Conservation (phyloP, 2,113 vertebrate species). For the Ceratotherium simum region DNA sequence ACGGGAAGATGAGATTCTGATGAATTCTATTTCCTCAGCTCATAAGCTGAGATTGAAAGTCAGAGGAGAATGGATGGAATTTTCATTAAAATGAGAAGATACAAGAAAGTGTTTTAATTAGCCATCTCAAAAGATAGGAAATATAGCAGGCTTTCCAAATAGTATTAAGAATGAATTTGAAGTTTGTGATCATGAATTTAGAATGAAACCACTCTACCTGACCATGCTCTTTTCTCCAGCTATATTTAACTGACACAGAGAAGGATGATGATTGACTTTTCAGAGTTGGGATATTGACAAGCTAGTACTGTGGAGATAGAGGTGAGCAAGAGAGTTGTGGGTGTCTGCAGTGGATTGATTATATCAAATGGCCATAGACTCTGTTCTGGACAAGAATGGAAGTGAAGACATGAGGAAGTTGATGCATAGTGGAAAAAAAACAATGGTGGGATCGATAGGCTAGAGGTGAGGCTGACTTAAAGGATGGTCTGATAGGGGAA, state of each 20-base stretch:
- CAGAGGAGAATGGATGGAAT: neutral
- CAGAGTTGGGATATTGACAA: neutral
- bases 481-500: neutral
- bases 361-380: neutral
- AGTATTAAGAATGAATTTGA: neutral
- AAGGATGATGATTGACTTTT: neutral
- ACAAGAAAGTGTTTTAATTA: neutral
- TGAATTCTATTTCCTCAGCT: neutral
- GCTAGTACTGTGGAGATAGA: neutral
- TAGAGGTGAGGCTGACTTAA: neutral
- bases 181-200: neutral
- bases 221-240: neutral
- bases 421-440: neutral
- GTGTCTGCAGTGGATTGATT: neutral
- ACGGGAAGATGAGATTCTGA: neutral
- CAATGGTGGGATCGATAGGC: neutral
- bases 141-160: neutral
- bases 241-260: neutral
- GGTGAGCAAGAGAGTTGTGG: neutral
- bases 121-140: neutral
- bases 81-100: neutral
- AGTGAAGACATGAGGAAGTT: neutral
- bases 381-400: neutral
- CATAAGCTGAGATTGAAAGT: neutral
- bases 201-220: neutral